A percentile compares a stretch with the other conserved stretches of the same genome.
These are phyloP conservation scores for Esox niger DNA, from an alignment of 2,113 vertebrate species.

Conservation along the genomic window DNA sequence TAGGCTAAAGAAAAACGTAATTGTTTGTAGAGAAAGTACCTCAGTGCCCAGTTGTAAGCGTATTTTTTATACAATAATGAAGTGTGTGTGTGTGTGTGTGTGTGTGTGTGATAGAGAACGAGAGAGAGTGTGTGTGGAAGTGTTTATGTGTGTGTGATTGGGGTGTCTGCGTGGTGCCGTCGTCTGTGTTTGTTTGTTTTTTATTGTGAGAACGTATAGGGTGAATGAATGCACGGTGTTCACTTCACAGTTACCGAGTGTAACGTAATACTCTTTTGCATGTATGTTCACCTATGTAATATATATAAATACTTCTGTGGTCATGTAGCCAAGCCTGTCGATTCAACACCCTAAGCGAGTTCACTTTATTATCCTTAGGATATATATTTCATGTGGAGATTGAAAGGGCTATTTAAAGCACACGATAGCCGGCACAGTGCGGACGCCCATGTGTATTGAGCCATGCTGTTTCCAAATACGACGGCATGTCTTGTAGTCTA, in stretches of 20 bases:
- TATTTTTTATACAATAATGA: no score
- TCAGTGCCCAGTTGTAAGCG: no score
- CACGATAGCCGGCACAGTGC: neutral
- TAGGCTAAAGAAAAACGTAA: neutral
- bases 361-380: slow-evolving; percentile 18
- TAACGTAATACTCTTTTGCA: neutral
- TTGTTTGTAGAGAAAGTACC: neutral
- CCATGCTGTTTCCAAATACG: neutral
- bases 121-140: neutral
- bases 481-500: neutral
- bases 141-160: neutral
- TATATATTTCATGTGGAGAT: neutral
- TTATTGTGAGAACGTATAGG: no score
- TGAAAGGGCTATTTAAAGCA: slow-evolving; percentile 5
- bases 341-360: neutral
- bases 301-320: neutral
- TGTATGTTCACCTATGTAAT: slow-evolving; percentile 15
- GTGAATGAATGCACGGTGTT: neutral
- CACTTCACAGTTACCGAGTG: neutral
- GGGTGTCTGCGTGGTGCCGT: neutral
- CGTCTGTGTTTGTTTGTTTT: neutral
- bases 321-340: neutral
- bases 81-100: slow-evolving; percentile 1
- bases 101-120: neutral
- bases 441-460: neutral